Evolutionary conservation across 2,888 invertebrate genomes (phyloP), one percentile per base, ranked within the genome.

Genomic region (Cyclophora albipunctata): DNA sequence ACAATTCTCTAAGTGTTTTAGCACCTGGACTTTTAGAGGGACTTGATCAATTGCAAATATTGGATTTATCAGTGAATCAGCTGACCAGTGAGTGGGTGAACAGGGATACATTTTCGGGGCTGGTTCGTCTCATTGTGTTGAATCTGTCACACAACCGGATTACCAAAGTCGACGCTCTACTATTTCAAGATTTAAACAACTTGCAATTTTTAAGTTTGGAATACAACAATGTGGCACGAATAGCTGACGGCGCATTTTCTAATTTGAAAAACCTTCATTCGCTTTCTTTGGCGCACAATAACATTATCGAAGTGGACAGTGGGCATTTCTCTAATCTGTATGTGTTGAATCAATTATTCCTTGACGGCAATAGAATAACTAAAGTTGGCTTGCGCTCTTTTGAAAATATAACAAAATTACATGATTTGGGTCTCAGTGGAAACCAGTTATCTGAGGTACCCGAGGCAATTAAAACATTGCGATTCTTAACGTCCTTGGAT

Each of bases 31-130:
- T 95, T 40, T 84, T 96, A 51, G 93, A 93, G 76, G 92, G 92
- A 53, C 84, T 95, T 55, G 92, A 93, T 67, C 93, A 94, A 71
- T 79, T 95, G 52, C 92, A 93, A 77, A 91, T 92, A 64, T 84
- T 95, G 59, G 94, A 95, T 77, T 83, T 95, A 67, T 93, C 93
- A 45, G 88, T 89, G 53, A 95, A 95, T 76, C 92, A 93, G 68
- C 81, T 95, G 62, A 92, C 93, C n/a, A 94, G 93, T 69, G 92
- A 91, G 60, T 94, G 93, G 93, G 92, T 95, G 47, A 93, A 93
- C 64, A 90, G 93, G 66, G 93, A 94, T 65, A 93, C 94, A 34
- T 95, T 96, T 81, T 91, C 93, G 34, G 93, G 93, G 54, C 85
- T 95, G 46, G 91, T 92, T 4, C 91, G 94, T 44, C 89, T 96